Evolutionary conservation across 2,113 vertebrate species (phyloP).

Genomic region (Cisticola juncidis): DNA sequence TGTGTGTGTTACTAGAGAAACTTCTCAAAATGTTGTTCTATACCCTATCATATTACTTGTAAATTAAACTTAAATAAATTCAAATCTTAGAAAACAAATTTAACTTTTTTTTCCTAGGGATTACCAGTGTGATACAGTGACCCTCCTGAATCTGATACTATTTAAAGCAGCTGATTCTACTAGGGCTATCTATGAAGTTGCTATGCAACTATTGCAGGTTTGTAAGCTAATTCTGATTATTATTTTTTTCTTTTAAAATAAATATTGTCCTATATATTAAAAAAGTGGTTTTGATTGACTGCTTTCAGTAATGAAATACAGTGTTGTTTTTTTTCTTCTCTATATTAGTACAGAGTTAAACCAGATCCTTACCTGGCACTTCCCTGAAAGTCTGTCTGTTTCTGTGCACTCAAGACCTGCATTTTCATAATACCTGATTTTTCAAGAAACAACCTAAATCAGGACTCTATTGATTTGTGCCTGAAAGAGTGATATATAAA

Average conservation of each 20-base stretch:
- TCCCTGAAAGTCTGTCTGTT: neutral
- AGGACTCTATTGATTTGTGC: neutral
- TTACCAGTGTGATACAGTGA: conserved; percentile 98
- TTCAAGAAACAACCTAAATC: neutral
- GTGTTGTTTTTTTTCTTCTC: neutral
- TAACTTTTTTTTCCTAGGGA: conserved; percentile 81
- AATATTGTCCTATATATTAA: neutral
- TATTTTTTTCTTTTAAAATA: neutral
- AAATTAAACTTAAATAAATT: neutral
- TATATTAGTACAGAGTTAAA: neutral
- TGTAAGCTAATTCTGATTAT: conserved; percentile 32
- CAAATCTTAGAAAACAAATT: neutral
- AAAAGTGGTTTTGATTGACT: neutral
- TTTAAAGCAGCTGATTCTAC: conserved; percentile 98
- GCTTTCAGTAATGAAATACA: neutral
- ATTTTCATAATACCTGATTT: neutral
- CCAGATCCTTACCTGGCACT: neutral
- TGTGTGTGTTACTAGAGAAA: neutral
- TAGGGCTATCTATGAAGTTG: conserved; percentile 94
- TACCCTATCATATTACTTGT: neutral
- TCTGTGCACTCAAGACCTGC: neutral
- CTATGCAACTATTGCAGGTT: conserved; percentile 99
- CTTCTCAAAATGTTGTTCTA: neutral
- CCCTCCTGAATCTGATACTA: conserved; percentile 95
- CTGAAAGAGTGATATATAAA: neutral